These are phyloP conservation scores for Oscheius sp. DNA, from an alignment of 2,888 invertebrate species.

Conservation along the genomic window DNA sequence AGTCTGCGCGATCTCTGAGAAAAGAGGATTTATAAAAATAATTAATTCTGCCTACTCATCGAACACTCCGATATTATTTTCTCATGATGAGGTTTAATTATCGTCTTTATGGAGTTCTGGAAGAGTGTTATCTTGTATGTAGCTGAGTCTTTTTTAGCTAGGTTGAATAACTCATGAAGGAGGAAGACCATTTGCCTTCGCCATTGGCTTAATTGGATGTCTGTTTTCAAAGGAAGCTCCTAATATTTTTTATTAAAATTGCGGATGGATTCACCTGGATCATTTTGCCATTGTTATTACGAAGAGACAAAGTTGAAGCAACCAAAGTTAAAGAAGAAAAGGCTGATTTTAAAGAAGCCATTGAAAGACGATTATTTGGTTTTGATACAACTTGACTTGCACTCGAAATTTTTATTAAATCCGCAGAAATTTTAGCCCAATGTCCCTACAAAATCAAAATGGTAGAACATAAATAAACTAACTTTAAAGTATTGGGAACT, in stretches of 20 bases:
- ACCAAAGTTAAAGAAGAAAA: slow-evolving; percentile 12
- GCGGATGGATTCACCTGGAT: neutral
- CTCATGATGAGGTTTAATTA: slow-evolving; percentile 1
- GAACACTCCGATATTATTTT: neutral
- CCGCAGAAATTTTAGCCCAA: neutral
- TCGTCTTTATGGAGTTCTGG: neutral
- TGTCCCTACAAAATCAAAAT: neutral
- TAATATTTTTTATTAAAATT: neutral
- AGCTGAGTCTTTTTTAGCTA: slow-evolving; percentile 3
- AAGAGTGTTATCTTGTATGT: slow-evolving; percentile 10
- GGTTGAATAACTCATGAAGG: slow-evolving; percentile 2
- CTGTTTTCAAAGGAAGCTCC: slow-evolving; percentile 15
- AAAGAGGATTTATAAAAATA: neutral
- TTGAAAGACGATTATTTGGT: neutral
- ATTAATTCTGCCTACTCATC: neutral
- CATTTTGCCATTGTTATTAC: slow-evolving; percentile 16
- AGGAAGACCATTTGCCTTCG: slow-evolving; percentile 5
- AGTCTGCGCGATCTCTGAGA: neutral
- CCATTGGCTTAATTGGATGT: slow-evolving; percentile 9
- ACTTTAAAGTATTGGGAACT: slow-evolving; percentile 26
- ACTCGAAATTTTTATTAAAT: neutral
- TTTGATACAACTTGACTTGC: neutral
- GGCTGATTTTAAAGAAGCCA: slow-evolving; percentile 18
- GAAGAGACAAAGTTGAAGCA: slow-evolving; percentile 7
- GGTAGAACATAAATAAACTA: neutral